These are phyloP conservation scores for Callimorpha dominula DNA, from an alignment of 2,888 invertebrate genomes.

Conservation along the genomic window DNA sequence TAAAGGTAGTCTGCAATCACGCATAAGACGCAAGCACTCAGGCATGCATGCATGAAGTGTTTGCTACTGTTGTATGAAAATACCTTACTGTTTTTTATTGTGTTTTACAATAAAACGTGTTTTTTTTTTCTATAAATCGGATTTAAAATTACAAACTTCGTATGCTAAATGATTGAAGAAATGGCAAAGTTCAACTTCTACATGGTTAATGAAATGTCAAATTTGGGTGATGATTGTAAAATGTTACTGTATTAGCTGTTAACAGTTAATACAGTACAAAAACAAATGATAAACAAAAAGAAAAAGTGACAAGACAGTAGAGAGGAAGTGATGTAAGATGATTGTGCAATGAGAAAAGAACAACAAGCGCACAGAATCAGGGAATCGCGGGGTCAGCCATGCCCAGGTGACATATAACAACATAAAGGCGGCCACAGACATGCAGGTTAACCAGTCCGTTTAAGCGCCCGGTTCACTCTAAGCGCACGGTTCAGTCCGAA, in stretches of 20 bases:
- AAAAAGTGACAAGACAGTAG: conserved; percentile 22
- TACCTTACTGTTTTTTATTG: no score
- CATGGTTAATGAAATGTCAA: conserved; percentile 2
- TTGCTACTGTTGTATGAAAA: no score
- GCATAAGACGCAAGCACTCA: no score
- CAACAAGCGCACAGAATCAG: conserved; percentile 87
- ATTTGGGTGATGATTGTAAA: conserved; percentile 2
- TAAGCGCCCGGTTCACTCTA: not conserved
- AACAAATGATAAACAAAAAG: conserved; percentile 26
- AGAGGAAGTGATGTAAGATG: conserved; percentile 36
- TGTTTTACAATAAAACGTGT: not conserved
- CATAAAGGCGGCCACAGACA: conserved; percentile 39
- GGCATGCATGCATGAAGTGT: no score
- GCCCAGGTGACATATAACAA: conserved; percentile 75
- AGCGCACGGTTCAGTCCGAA: not conserved
- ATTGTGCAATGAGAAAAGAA: conserved; percentile 76
- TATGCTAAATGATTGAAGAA: not conserved
- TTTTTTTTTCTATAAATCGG: no score
- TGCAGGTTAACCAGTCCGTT: conserved; percentile 22
- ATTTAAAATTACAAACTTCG: not conserved
- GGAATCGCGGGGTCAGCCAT: conserved; percentile 79
- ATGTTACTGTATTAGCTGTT: conserved; percentile 21
- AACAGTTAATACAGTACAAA: conserved; percentile 21
- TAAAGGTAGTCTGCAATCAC: no score
- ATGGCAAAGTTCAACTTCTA: not conserved